Evolutionary conservation across 92 coral and sea anemone species (phyloP).

Genomic region (Phenganax marumi): DNA sequence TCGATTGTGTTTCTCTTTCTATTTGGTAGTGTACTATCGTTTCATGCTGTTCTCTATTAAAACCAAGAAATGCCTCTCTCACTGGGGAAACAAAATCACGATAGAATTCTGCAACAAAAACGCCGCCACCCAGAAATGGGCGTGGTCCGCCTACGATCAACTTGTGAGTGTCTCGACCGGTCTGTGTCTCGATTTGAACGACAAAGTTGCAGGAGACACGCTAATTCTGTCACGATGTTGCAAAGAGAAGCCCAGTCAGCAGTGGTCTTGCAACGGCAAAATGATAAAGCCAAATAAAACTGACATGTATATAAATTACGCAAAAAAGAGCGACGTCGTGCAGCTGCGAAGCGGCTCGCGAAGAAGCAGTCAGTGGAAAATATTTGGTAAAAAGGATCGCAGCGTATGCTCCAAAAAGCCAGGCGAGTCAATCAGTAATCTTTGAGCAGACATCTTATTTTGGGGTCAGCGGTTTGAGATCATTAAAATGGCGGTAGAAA

Average conservation of each 20-base stretch:
- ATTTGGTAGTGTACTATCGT: background rate
- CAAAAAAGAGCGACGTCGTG: background rate
- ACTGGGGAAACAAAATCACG: background rate
- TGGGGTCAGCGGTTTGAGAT: background rate
- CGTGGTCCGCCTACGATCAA: constrained; percentile 15
- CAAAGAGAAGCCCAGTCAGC: background rate
- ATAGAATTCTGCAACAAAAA: background rate
- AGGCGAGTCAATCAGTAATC: background rate
- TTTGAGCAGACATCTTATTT: no score
- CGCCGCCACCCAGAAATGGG: background rate
- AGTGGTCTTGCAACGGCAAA: background rate
- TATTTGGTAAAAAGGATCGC: background rate
- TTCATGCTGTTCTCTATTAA: background rate
- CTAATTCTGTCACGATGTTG: background rate
- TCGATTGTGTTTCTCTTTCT: background rate
- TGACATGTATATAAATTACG: background rate
- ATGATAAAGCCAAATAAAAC: background rate
- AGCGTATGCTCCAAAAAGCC: background rate
- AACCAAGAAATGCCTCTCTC: background rate
- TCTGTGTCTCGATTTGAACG: background rate
- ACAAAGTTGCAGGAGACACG: no score
- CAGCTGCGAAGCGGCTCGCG: background rate
- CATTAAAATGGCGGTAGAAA: background rate
- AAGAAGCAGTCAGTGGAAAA: constrained; percentile 9
- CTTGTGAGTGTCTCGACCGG: background rate